Percentiles rank a stretch among this genome's conserved stretches.
Conservation (phyloP, 2,797 vertebrate genomes). For the Pipistrellus kuhlii region DNA sequence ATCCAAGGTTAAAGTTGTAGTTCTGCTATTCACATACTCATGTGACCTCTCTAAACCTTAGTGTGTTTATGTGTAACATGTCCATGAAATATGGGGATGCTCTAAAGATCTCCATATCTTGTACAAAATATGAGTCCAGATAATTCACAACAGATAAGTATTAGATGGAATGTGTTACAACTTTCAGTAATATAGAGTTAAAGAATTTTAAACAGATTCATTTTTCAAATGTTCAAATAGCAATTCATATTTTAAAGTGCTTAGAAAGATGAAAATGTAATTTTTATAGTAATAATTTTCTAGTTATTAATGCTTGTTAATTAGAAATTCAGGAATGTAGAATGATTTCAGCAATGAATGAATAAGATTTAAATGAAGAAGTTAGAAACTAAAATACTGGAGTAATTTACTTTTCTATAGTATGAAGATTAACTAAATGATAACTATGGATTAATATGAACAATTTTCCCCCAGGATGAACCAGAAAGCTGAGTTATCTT, state of each 20-base stretch:
- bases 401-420: background rate
- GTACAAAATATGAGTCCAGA: background rate
- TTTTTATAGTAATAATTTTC: background rate
- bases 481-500: background rate
- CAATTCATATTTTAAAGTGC: background rate
- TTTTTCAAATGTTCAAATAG: background rate
- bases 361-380: background rate
- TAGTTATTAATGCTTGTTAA: slow-evolving; percentile 18
- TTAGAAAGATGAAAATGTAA: background rate
- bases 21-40: background rate
- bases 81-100: background rate
- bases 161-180: background rate
- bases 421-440: slow-evolving; percentile 19
- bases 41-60: background rate
- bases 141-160: background rate
- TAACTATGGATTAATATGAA: background rate
- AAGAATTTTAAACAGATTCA: background rate
- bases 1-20: background rate
- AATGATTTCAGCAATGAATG: background rate
- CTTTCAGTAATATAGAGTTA: background rate
- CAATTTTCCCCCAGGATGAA: background rate
- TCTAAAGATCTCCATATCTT: background rate
- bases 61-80: background rate
- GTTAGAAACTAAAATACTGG: background rate
- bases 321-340: background rate